Base-by-base conservation (phyloP, 2,888 invertebrate genomes). In the Drosophila imparisetae region DNA sequence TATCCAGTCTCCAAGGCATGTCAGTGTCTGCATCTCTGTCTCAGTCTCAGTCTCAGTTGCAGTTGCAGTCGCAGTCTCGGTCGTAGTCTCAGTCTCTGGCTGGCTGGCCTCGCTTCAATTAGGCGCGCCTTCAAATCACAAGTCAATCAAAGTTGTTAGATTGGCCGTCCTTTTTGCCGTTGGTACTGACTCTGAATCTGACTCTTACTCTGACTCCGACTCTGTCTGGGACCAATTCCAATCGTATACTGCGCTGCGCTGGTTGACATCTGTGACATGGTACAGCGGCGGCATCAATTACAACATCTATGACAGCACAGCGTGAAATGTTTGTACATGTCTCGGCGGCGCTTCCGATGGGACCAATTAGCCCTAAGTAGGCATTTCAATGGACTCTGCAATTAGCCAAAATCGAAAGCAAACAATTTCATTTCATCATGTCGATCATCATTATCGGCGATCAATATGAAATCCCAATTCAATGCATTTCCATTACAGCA, bases 91-190 rank as follows among this genome's bases (percentile, higher is more conserved):
- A 40, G 45, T 63, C 62, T 66, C 38, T 79, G 66, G 70, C 70
- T 66, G 65, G 66, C 80, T 78, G 60, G 82, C 66, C 77, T 85
- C 80, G 89, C 89, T 86, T 91, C 91, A 91, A 91, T 91, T 91
- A 91, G 91, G 91, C 84, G 89, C 87, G 90, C 89, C 90, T 91
- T 89, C 91, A 89, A 89, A 90, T 90, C 91, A 92, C 91, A 91
- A 92, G 91, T 91, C 91, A 91, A 91, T 91, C 92, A 92, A 91
- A 90, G 84, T 86, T 86, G 88, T 92, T 92, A 91, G 91, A 89
- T 90, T 90, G 86, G 79, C 88, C 81, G 90, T 89, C 82, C 81
- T 66, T 72, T 68, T 38, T 48, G 27, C 48, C 55, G 15, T 27
- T 36, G 30, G 29, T 48, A 45, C 45, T 69, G 45, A 58, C 59